Conservation (phyloP, 2,888 invertebrate genomes). For the Syritta pipiens region DNA sequence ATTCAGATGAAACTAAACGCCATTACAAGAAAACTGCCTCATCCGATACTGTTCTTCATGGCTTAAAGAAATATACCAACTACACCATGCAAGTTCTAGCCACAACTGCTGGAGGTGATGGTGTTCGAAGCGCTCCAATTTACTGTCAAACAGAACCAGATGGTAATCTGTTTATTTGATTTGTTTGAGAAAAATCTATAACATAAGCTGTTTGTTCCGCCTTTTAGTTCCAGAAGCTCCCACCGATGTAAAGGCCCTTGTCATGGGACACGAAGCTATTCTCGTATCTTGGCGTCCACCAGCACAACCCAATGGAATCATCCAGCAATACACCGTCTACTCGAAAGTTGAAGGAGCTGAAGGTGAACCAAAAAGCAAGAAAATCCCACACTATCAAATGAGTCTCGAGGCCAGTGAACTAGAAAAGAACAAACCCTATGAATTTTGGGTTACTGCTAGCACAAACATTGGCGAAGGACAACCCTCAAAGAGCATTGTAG, state of each 20-base stretch:
- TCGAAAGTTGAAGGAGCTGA: slow-evolving; percentile 86
- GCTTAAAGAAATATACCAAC: slow-evolving; percentile 96
- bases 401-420: slow-evolving; percentile 92
- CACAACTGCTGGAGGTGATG: slow-evolving; percentile 96
- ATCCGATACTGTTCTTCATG: slow-evolving; percentile 95
- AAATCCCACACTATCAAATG: slow-evolving; percentile 90
- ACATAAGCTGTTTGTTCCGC: slow-evolving; percentile 3
- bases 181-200: background rate
- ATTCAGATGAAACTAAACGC: slow-evolving; percentile 91
- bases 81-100: slow-evolving; percentile 98
- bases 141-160: slow-evolving; percentile 98
- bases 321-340: slow-evolving; percentile 96
- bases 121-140: slow-evolving; percentile 87
- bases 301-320: slow-evolving; percentile 93
- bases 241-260: slow-evolving; percentile 93
- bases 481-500: slow-evolving; percentile 91
- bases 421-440: slow-evolving; percentile 89
- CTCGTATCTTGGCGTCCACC: slow-evolving; percentile 97
- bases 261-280: slow-evolving; percentile 94
- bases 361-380: slow-evolving; percentile 85
- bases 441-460: slow-evolving; percentile 96
- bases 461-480: slow-evolving; percentile 97
- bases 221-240: slow-evolving; percentile 94
- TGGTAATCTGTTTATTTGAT: slow-evolving; percentile 81
- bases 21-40: slow-evolving; percentile 95